A percentile compares a stretch with the other conserved stretches of the same genome.
Evolutionary conservation across 2,797 vertebrate genomes (phyloP).

Genomic region (Selene dorsalis): DNA sequence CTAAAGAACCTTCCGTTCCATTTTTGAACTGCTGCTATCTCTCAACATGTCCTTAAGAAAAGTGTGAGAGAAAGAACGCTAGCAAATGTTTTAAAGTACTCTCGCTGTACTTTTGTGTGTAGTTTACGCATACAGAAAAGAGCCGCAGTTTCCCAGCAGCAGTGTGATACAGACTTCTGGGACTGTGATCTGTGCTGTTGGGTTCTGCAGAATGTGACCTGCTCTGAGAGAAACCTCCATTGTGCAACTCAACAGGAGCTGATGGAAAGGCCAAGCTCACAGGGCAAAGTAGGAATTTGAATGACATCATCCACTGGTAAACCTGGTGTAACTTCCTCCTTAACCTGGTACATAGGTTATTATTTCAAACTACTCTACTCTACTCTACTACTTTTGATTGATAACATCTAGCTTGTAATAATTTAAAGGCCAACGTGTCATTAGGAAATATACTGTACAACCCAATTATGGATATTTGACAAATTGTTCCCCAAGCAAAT

Average conservation of each 20-base stretch:
- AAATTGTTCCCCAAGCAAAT: background rate
- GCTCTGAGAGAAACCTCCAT: conserved; percentile 39
- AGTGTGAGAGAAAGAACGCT: conserved; percentile 61
- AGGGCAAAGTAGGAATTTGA: conserved; percentile 31
- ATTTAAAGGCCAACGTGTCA: conserved; percentile 4
- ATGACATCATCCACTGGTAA: conserved; percentile 39
- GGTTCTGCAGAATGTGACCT: conserved; percentile 38
- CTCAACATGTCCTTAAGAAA: conserved; percentile 82
- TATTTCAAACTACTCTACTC: too few relatives aligned
- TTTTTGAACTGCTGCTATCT: conserved; percentile 80
- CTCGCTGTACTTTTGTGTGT: conserved; percentile 65
- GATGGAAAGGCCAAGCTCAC: conserved; percentile 48
- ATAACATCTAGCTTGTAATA: background rate
- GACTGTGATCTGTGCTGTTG: conserved; percentile 68
- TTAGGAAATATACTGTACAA: background rate
- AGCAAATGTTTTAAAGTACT: conserved; percentile 72
- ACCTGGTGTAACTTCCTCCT: conserved; percentile 16
- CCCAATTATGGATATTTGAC: background rate
- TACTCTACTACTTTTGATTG: too few relatives aligned
- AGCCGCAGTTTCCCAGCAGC: conserved; percentile 49
- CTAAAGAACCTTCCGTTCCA: conserved; percentile 78
- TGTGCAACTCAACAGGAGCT: conserved; percentile 39
- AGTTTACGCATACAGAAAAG: conserved; percentile 61
- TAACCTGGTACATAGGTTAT: background rate
- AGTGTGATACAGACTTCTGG: conserved; percentile 56